These are phyloP conservation scores for Beris chalybata DNA, from an alignment of 2,888 invertebrate species.

Conservation along the genomic window DNA sequence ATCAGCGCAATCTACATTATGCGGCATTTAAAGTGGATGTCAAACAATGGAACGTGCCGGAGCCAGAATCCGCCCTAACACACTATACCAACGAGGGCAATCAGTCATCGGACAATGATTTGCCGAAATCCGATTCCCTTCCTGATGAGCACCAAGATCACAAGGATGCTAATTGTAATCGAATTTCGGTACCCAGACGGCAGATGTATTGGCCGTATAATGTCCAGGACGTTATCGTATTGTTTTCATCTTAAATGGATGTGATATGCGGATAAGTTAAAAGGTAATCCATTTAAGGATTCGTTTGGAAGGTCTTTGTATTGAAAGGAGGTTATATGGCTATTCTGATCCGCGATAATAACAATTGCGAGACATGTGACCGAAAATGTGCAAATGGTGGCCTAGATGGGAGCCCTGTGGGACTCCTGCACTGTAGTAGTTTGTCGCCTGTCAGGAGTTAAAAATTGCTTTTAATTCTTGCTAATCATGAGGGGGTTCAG, in stretches of 20 bases:
- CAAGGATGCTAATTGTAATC: constrained; percentile 26
- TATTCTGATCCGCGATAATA: not conserved
- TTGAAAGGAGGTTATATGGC: no score
- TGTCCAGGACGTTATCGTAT: constrained; percentile 10
- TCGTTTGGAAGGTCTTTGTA: not conserved
- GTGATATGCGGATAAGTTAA: constrained; percentile 2
- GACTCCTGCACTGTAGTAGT: no score
- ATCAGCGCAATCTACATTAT: constrained; percentile 13
- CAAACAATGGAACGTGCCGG: constrained; percentile 28
- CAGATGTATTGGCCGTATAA: constrained; percentile 6
- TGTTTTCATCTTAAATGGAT: constrained; percentile 17
- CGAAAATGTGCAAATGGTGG: no score
- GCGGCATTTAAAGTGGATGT: constrained; percentile 28
- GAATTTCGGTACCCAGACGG: constrained; percentile 9
- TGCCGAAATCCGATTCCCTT: constrained; percentile 13
- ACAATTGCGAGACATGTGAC: no score
- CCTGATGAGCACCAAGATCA: constrained; percentile 1
- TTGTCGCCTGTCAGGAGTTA: no score
- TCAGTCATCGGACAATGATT: constrained; percentile 27
- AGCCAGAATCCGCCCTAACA: constrained; percentile 1
- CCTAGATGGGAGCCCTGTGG: no score
- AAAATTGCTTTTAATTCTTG: no score
- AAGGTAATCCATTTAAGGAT: constrained; percentile 10
- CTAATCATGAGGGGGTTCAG: no score
- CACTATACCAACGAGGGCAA: constrained; percentile 9